These are phyloP conservation scores for Allolobophora icterica DNA, from an alignment of 2,888 invertebrate species.

Conservation along the genomic window DNA sequence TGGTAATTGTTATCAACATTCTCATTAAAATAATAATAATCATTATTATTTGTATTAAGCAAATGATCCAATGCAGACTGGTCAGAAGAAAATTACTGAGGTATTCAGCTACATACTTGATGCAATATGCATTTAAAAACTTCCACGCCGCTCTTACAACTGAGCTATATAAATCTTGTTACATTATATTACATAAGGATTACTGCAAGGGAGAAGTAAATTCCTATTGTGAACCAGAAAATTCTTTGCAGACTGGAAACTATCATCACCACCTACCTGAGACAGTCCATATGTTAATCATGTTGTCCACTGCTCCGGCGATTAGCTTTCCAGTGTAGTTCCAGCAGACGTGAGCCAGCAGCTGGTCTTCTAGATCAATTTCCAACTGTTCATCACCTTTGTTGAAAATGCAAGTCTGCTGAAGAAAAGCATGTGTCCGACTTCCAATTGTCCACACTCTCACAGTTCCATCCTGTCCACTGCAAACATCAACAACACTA, in stretches of 20 bases:
- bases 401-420: constrained; percentile 70
- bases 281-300: constrained; percentile 71
- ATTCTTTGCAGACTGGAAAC: neutral
- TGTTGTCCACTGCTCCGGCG: constrained; percentile 71
- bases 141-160: too few species aligned
- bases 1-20: too few species aligned
- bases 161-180: too few species aligned
- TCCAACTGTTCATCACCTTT: constrained; percentile 58
- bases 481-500: constrained; percentile 51
- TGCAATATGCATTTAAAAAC: too few species aligned
- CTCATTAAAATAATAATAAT: too few species aligned
- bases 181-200: too few species aligned
- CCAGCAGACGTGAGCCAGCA: constrained; percentile 69
- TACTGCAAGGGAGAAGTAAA: neutral
- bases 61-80: too few species aligned
- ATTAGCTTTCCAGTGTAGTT: constrained; percentile 69
- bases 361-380: constrained; percentile 64
- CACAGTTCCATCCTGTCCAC: constrained; percentile 73
- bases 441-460: constrained; percentile 69
- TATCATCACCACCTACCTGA: constrained; percentile 55
- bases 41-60: too few species aligned
- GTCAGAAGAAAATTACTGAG: too few species aligned
- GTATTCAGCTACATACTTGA: too few species aligned
- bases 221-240: neutral
- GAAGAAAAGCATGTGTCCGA: constrained; percentile 65